phyloP scores from a whole-genome alignment of 2,797 vertebrate genomes.

The Takifugu rubripes region DNA sequence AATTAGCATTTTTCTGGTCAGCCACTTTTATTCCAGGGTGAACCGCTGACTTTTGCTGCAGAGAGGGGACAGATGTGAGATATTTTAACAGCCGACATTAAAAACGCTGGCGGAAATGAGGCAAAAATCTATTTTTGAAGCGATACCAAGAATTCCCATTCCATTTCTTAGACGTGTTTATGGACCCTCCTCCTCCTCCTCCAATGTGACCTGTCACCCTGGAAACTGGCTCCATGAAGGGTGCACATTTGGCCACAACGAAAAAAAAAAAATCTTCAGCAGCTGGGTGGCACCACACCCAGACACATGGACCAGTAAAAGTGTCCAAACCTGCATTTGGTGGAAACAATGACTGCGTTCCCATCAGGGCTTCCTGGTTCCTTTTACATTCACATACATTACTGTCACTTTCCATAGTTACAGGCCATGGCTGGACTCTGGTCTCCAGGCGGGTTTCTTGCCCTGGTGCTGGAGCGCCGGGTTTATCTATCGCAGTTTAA shows the following conservation, averaged over 20 bases:
- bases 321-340: constrained; percentile 62
- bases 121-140: constrained; percentile 16
- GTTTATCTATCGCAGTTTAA: too few relatives aligned
- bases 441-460: constrained; percentile 53
- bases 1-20: constrained; percentile 76
- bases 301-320: constrained; percentile 63
- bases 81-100: constrained; percentile 72
- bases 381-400: constrained; percentile 33
- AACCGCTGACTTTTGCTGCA: constrained; percentile 63
- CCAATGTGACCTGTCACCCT: constrained; percentile 47
- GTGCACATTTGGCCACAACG: constrained; percentile 38
- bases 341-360: constrained; percentile 67
- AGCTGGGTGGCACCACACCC: constrained; percentile 71
- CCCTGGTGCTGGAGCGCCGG: too few relatives aligned
- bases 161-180: constrained; percentile 37
- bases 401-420: constrained; percentile 57
- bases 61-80: constrained; percentile 68
- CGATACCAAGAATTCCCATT: constrained; percentile 28
- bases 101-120: constrained; percentile 50
- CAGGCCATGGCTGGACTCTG: constrained; percentile 48
- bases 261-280: constrained; percentile 31
- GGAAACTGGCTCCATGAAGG: constrained; percentile 29
- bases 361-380: constrained; percentile 32
- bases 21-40: constrained; percentile 75
- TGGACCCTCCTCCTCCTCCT: constrained; percentile 38